Evolutionary conservation across 2,113 vertebrate species (phyloP).

Genomic region (Mungos mungo): DNA sequence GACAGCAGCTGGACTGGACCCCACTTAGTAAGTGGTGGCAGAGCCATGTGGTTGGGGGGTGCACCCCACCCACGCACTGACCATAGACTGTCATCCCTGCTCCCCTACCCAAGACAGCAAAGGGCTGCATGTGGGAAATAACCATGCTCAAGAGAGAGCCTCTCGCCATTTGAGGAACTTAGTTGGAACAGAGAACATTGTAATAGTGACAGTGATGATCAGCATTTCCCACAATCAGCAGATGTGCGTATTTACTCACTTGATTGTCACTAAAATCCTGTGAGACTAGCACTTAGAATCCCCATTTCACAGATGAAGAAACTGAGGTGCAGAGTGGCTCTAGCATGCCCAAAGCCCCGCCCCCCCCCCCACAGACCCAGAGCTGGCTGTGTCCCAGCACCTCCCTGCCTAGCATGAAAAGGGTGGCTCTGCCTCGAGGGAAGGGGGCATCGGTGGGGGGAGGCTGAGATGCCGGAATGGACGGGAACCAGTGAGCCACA

Average conservation of each 20-base stretch:
- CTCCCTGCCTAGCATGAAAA: not conserved
- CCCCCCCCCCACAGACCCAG: not conserved
- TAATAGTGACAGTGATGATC: not conserved
- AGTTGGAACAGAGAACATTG: not conserved
- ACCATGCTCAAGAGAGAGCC: not conserved
- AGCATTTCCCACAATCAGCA: rapidly evolving
- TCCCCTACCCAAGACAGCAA: rapidly evolving
- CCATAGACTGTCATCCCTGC: not conserved
- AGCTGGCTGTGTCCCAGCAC: not conserved
- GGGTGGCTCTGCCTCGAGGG: not conserved
- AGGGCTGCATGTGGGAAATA: rapidly evolving
- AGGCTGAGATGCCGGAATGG: not conserved
- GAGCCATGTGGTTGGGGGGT: not conserved
- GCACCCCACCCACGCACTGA: too few species aligned
- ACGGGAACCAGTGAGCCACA: rapidly evolving
- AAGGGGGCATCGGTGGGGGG: rapidly evolving
- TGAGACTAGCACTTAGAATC: not conserved
- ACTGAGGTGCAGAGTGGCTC: not conserved
- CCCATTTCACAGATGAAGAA: not conserved
- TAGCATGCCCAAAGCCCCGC: too few species aligned
- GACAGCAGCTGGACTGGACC: rapidly evolving
- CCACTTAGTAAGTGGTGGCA: not conserved
- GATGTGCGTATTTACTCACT: not conserved
- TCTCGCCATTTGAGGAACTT: not conserved
- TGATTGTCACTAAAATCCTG: not conserved